phyloP scores from a whole-genome alignment of 1,140 invertebrate genomes.

The Lepidostoma basale region DNA sequence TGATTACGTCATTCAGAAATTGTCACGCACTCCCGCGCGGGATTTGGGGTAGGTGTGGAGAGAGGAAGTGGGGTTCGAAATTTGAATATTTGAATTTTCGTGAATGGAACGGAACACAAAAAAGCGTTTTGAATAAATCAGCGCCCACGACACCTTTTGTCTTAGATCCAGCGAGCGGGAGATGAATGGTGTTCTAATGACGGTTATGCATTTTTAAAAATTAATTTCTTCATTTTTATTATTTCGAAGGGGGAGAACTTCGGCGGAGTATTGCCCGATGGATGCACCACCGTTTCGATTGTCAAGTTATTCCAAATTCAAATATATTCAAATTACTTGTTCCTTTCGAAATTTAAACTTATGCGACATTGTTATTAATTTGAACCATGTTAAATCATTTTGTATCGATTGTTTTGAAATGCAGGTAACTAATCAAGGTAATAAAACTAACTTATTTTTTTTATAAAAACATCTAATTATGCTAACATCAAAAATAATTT shows the following conservation, averaged over 20 bases:
- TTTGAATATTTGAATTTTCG: constrained; percentile 38
- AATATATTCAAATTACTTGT: constrained; percentile 1
- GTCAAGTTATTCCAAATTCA: constrained; percentile 9
- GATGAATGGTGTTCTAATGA: constrained; percentile 25
- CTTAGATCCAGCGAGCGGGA: constrained; percentile 6
- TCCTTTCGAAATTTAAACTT: neutral
- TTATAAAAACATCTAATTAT: too few species aligned
- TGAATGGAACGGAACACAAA: constrained; percentile 34
- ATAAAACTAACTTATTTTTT: too few species aligned
- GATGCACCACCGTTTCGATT: constrained; percentile 21
- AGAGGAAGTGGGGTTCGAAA: constrained; percentile 7
- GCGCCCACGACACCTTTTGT: constrained; percentile 35
- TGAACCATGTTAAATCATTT: too few species aligned
- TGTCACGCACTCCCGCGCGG: constrained; percentile 21
- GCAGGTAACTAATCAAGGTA: too few species aligned
- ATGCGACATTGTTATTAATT: constrained; percentile 18
- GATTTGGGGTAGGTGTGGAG: neutral
- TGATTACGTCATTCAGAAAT: constrained; percentile 14
- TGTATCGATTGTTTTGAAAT: too few species aligned
- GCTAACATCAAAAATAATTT: too few species aligned
- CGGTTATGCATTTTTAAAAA: constrained; percentile 30
- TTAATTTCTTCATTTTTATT: constrained; percentile 19
- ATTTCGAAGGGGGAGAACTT: neutral
- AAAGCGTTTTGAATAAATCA: constrained; percentile 35
- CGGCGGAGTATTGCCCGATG: constrained; percentile 9